Evolutionary conservation across 1,140 invertebrate species (phyloP), one percentile per base, ranked within the genome.

Genomic region (Magallana gigas): DNA sequence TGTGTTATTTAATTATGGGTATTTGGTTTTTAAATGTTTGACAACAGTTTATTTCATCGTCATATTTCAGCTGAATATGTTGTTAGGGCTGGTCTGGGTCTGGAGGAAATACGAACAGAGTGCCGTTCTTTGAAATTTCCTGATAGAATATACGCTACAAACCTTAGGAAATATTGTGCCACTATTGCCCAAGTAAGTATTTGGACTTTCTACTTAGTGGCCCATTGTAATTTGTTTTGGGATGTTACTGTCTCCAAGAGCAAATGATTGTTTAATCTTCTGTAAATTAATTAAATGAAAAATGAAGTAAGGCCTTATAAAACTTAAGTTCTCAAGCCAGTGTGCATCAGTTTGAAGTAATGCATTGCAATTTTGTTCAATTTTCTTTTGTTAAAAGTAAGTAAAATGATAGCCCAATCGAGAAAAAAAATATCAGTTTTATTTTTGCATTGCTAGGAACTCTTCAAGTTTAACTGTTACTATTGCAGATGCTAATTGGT

Each of bases 201-300:
- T 62, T 62, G 12, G 60, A 16, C 60, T 68, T 68, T 14, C 18
- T 18, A n/a, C 62, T n/a, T 68, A 68, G 12, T 68, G 12, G 62
- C 62, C n/a, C n/a, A 68, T 68, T 68, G 62, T 68, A 18, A 14
- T 68, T 68, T 68, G 62, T 68, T 68, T 14, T 68, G 62, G n/a
- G n/a, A 14, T 68, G 62, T 68, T 68, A 18, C 18, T 68, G 62
- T 68, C 62, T 68, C 62, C n/a, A 68, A 68, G 62, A 68, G 62
- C 62, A 68, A 68, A n/a, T 68, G 16, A n/a, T 14, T 14, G n/a
- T 68, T 68, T n/a, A 18, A 18, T 68, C 62, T 68, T 68, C 62
- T 18, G 16, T 18, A 18, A 48, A 48, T 48, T 48, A 48, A 48
- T 48, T 48, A 48, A 48, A 48, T 48, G 36, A 48, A 48, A 48